These are phyloP conservation scores for Rattus norvegicus DNA, from an alignment of 2,113 vertebrate species.

Conservation along the genomic window GRCr8 NC_086019.1:158999001-158999500, in stretches of 20 bases:
- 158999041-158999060: not conserved
- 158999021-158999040: not conserved
- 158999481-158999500: conserved; percentile 64
- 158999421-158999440: conserved; percentile 17
- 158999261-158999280: conserved; percentile 13
- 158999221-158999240: conserved; percentile 41
- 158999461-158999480: not conserved
- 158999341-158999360: not conserved
- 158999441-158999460: not conserved
- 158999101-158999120: accelerated
- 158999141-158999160: not conserved
- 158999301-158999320: conserved; percentile 10
- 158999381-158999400: conserved; percentile 44
- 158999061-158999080: not conserved
- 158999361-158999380: not conserved
- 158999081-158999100: not conserved
- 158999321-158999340: not conserved
- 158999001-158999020: not conserved
- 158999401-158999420: conserved; percentile 2
- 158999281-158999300: not conserved
- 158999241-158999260: not conserved
- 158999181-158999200: not conserved
- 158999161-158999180: not conserved
- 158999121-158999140: not conserved
- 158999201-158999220: not conserved